Evolutionary conservation across 2,888 invertebrate genomes (phyloP), one percentile per base, ranked within the genome.

Genomic region (Lasioglossum zephyrum): DNA sequence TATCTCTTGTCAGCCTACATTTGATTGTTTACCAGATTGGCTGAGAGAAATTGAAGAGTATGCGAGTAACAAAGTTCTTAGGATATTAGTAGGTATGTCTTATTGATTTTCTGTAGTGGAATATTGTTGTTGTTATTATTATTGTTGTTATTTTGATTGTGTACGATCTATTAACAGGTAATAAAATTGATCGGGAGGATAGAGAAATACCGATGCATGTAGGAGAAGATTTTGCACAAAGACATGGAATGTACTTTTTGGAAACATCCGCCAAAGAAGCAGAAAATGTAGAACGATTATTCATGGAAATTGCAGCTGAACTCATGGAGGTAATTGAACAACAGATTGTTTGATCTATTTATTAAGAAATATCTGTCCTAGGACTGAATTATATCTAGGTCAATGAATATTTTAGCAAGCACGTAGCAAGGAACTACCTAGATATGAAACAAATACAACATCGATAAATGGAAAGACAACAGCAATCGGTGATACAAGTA

Each of bases 241-340:
- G 98, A 91, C 98, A 99, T 94, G 98, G 98, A 92, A 99, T 99
- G 98, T 99, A 99, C 95, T 99, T 99, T 96, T 96, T 99, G 91
- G 99, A 99, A 96, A 99, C 99, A 0, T 99, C 99, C 0, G 99
- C 99, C 0, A 99, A 99, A 95, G 99, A 99, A 95, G 98, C 99
- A 2, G 99, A 99, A 93, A 99, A 99, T 96, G 99, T 99, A 5
- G 99, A 99, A 95, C 97, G 98, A 94, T 96, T 99, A 84, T 99
- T 99, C 95, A 98, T 98, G 97, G 99, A 99, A 96, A 99, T 99
- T 92, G 99, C 99, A 87, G 98, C 97, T 88, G 98, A 98, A 95
- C 96, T 98, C 77, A 98, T 98, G 97, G 98, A 98, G 97, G 97
- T 97, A 95, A 94, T 86, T 87, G 63, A 53, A 41, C 31, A 36